phyloP scores from a whole-genome alignment of 1,140 invertebrate genomes.

The Eciton burchellii region DNA sequence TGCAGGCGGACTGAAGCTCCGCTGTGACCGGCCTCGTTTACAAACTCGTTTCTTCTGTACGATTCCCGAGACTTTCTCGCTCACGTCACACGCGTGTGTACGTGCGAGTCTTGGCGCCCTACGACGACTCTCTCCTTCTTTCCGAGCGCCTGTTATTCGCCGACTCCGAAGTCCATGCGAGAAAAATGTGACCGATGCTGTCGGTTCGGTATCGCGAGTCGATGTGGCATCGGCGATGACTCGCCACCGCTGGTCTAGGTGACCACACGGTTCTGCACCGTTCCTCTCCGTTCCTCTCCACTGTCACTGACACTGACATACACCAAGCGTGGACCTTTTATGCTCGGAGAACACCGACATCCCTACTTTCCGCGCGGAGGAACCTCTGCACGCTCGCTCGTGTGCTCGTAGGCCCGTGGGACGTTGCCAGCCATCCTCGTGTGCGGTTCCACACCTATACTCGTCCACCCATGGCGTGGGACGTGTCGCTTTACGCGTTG shows the following conservation, averaged over 20 bases:
- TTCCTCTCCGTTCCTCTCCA: constrained; percentile 51
- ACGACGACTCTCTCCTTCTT: not conserved
- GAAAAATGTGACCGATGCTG: constrained; percentile 61
- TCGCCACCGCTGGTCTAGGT: constrained; percentile 68
- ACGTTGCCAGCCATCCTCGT: constrained; percentile 63
- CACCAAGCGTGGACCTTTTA: constrained; percentile 61
- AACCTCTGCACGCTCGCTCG: constrained; percentile 51
- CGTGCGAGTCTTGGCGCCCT: constrained; percentile 4
- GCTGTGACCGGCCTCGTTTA: constrained; percentile 57
- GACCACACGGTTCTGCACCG: constrained; percentile 65
- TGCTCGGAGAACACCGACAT: constrained; percentile 77
- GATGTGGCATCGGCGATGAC: constrained; percentile 72
- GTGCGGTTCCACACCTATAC: constrained; percentile 27
- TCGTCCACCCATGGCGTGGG: not conserved
- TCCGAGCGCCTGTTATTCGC: not conserved
- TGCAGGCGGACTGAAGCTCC: constrained; percentile 24
- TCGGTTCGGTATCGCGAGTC: constrained; percentile 72
- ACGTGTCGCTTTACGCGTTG: constrained; percentile 20
- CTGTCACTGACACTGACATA: constrained; percentile 67
- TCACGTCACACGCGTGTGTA: not conserved
- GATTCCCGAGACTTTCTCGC: constrained; percentile 15
- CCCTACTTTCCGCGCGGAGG: constrained; percentile 74
- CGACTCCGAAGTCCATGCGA: constrained; percentile 10
- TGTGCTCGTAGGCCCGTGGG: constrained; percentile 68
- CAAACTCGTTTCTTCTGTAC: constrained; percentile 66